A percentile compares a stretch with the other conserved stretches of the same genome.
Evolutionary conservation across 1,140 invertebrate species (phyloP).

Genomic region (Oppia nitens): DNA sequence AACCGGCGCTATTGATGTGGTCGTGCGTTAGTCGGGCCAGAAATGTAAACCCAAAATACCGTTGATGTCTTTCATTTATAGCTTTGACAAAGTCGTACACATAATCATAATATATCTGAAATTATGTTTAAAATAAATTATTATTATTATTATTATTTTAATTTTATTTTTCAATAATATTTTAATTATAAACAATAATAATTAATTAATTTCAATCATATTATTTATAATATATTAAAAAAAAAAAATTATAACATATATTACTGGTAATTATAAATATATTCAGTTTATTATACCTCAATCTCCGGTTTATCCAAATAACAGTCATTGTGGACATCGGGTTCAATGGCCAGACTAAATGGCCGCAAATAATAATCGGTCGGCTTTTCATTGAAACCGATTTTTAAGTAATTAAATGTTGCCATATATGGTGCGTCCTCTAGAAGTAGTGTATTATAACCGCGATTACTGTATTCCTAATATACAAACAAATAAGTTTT

Average conservation of each 20-base stretch:
- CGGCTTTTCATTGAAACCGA: constrained; percentile 31
- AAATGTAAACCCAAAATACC: constrained; percentile 19
- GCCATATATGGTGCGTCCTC: constrained; percentile 35
- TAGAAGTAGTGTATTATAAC: constrained; percentile 33
- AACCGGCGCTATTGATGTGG: constrained; percentile 25
- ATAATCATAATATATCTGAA: constrained; percentile 21
- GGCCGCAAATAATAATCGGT: constrained; percentile 33
- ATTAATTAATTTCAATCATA: too few relatives aligned
- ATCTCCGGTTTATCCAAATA: constrained; percentile 11
- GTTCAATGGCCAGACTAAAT: constrained; percentile 33
- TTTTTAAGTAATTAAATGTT: constrained; percentile 33
- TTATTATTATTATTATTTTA: neutral
- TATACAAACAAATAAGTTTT: constrained; percentile 32
- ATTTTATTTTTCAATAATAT: neutral
- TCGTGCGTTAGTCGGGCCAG: constrained; percentile 29
- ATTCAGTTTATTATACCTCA: neutral
- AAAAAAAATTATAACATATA: neutral
- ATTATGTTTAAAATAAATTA: constrained; percentile 13
- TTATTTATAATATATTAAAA: neutral
- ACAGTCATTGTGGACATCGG: constrained; percentile 1
- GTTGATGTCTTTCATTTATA: constrained; percentile 13
- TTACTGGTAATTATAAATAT: too few relatives aligned
- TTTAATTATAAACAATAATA: neutral
- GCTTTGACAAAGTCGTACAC: constrained; percentile 20
- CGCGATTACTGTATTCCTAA: constrained; percentile 31